A percentile compares a stretch with the other conserved stretches of the same genome.
phyloP scores from a whole-genome alignment of 2,888 invertebrate genomes.

The Girardia tigrina region DNA sequence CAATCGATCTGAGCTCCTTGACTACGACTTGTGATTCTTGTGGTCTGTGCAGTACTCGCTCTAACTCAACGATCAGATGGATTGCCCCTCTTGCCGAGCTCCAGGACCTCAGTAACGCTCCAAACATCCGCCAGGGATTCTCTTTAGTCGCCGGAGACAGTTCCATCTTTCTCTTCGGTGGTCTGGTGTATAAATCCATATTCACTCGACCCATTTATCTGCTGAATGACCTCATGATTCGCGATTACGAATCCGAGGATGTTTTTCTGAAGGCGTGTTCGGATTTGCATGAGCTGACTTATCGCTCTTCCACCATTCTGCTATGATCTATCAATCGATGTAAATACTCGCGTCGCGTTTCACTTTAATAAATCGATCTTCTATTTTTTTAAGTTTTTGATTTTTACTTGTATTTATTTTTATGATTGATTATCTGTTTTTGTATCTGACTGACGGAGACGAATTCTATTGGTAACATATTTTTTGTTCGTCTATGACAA shows the following conservation, averaged over 20 bases:
- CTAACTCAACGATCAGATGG: not conserved
- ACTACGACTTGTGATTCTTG: not conserved
- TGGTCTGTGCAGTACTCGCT: not conserved
- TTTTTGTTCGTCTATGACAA: too few relatives aligned
- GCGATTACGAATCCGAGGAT: not conserved
- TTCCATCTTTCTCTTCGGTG: not conserved
- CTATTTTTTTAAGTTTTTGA: too few relatives aligned
- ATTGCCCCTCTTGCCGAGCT: not conserved
- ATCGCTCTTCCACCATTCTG: not conserved
- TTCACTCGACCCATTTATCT: not conserved
- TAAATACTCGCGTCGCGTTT: too few relatives aligned
- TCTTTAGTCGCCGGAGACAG: not conserved
- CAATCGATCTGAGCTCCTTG: not conserved
- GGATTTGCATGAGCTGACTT: not conserved
- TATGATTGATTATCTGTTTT: too few relatives aligned
- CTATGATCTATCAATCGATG: too few relatives aligned
- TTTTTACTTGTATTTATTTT: too few relatives aligned
- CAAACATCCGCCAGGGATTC: not conserved
- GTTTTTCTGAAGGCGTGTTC: not conserved
- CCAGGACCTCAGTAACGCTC: not conserved
- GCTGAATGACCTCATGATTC: slow-evolving; percentile 18
- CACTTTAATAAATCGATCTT: too few relatives aligned
- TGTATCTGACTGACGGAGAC: too few relatives aligned
- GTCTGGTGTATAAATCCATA: not conserved
- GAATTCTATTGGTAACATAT: too few relatives aligned